phyloP scores from a whole-genome alignment of 2,888 invertebrate genomes.

The Tetragonula carbonaria region DNA sequence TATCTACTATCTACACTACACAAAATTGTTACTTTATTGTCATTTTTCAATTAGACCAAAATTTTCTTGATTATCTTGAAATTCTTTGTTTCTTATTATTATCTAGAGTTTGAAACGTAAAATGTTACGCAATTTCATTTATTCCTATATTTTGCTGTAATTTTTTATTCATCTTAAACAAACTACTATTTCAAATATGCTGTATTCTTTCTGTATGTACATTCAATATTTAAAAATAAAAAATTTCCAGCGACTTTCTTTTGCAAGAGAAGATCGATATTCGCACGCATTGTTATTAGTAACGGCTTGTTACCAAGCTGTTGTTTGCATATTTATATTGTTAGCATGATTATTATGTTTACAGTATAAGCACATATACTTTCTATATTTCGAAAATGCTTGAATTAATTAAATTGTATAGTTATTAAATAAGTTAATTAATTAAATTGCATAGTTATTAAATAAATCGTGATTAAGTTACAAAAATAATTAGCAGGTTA shows the following conservation, averaged over 20 bases:
- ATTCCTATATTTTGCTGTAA: too few species aligned
- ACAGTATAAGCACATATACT: neutral
- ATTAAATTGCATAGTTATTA: too few species aligned
- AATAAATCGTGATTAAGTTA: neutral
- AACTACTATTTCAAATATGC: too few species aligned
- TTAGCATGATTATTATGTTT: neutral
- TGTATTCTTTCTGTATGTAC: neutral
- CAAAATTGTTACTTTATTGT: too few species aligned
- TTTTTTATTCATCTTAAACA: too few species aligned
- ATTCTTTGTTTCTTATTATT: too few species aligned
- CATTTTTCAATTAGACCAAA: too few species aligned
- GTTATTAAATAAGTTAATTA: neutral
- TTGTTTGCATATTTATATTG: constrained; percentile 8
- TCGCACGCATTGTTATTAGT: neutral
- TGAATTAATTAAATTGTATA: neutral
- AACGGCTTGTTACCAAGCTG: neutral
- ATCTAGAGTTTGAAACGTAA: too few species aligned
- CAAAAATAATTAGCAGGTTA: neutral
- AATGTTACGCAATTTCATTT: too few species aligned
- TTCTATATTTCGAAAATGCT: neutral
- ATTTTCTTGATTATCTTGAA: too few species aligned
- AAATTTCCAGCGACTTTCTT: neutral
- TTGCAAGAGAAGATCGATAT: constrained; percentile 1
- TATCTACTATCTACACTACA: too few species aligned
- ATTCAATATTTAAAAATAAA: constrained; percentile 5